phyloP scores from a whole-genome alignment of 2,113 vertebrate species.

The Poeciliopsis turrubarensis region DNA sequence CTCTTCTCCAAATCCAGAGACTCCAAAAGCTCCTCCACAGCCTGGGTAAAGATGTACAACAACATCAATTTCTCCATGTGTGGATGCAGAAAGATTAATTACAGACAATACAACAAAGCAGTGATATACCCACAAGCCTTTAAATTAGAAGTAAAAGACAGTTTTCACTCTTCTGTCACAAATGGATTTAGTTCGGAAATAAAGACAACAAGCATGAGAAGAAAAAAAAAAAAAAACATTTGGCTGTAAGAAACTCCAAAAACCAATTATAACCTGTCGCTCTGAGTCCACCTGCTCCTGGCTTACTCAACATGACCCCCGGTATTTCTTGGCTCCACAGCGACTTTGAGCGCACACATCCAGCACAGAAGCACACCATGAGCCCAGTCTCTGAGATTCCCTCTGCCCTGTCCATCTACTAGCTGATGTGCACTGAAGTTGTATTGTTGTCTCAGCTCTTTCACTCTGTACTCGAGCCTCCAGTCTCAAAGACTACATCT shows the following conservation, averaged over 20 bases:
- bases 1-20: constrained; percentile 95
- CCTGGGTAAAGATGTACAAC: constrained; percentile 75
- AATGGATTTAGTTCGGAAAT: constrained; percentile 30
- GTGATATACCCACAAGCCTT: constrained; percentile 24
- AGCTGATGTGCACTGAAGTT: constrained; percentile 40
- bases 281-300: constrained; percentile 43
- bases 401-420: constrained; percentile 29
- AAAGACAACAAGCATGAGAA: neutral
- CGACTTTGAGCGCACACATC: constrained; percentile 30
- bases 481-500: constrained; percentile 73
- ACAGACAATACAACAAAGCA: constrained; percentile 40
- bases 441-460: constrained; percentile 46
- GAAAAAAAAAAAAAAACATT: neutral
- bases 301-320: constrained; percentile 42
- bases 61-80: constrained; percentile 44
- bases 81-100: constrained; percentile 45
- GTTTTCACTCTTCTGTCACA: constrained; percentile 16
- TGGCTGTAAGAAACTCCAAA: constrained; percentile 13
- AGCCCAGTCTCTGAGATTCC: constrained; percentile 28
- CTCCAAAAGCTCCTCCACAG: constrained; percentile 94
- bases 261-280: constrained; percentile 43
- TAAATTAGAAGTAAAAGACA: constrained; percentile 39
- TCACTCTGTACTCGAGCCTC: constrained; percentile 63
- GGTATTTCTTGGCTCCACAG: constrained; percentile 26
- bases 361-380: constrained; percentile 16